These are phyloP conservation scores for Ctenoplectra terminalis DNA, from an alignment of 1,140 invertebrate species.

Conservation along the genomic window DNA sequence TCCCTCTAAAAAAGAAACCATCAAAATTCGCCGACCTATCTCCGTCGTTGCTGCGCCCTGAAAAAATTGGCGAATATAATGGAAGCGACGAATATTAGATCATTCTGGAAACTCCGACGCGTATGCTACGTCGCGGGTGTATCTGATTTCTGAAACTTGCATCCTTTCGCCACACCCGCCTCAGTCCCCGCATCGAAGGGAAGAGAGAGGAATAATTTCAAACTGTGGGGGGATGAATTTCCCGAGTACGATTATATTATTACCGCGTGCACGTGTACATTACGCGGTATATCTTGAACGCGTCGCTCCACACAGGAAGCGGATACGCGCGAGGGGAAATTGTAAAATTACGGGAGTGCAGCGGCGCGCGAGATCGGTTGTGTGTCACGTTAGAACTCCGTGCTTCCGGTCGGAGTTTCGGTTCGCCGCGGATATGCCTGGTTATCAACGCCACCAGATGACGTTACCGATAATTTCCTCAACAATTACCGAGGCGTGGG, in stretches of 20 bases:
- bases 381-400: slow-evolving; percentile 35
- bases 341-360: slow-evolving; percentile 56
- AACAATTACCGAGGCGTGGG: background rate
- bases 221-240: slow-evolving; percentile 53
- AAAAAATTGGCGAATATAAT: background rate
- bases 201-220: slow-evolving; percentile 19
- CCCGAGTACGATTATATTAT: slow-evolving; percentile 57
- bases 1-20: too few species aligned
- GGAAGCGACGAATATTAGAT: background rate
- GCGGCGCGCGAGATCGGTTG: slow-evolving; percentile 24
- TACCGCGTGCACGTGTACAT: slow-evolving; percentile 27
- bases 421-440: slow-evolving; percentile 18
- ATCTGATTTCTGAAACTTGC: slow-evolving; percentile 53
- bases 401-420: slow-evolving; percentile 29
- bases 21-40: too few species aligned
- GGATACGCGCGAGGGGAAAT: slow-evolving; percentile 55
- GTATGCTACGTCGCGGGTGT: background rate
- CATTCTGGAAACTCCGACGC: slow-evolving; percentile 10
- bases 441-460: slow-evolving; percentile 30
- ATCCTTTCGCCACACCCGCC: background rate
- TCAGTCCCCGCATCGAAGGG: background rate
- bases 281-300: slow-evolving; percentile 38
- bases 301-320: slow-evolving; percentile 48
- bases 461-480: slow-evolving; percentile 31
- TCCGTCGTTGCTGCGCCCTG: too few species aligned